phyloP scores from a whole-genome alignment of 2,113 vertebrate genomes.

The Raphicerus campestris region DNA sequence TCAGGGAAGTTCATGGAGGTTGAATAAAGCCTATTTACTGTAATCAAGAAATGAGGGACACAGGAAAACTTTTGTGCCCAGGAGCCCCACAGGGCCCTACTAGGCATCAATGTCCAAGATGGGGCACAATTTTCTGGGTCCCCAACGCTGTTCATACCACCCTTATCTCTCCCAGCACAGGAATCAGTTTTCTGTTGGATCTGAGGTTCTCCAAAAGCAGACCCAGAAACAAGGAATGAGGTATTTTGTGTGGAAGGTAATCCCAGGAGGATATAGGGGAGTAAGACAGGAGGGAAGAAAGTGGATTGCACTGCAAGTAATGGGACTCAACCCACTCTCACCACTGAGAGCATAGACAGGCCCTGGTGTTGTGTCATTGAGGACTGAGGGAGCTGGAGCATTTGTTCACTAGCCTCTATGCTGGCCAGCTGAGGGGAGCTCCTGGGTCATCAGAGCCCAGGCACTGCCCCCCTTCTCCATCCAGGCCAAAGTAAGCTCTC shows the following conservation, averaged over 20 bases:
- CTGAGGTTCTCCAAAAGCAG: neutral
- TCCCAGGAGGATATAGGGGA: neutral
- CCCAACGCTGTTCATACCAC: neutral
- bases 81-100: neutral
- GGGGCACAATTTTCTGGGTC: neutral
- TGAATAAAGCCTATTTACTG: neutral
- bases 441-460: neutral
- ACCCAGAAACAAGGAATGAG: neutral
- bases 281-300: neutral
- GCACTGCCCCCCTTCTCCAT: neutral
- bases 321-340: neutral
- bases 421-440: accelerated
- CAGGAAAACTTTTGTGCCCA: neutral
- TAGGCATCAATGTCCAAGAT: neutral
- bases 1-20: neutral
- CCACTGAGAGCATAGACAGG: neutral
- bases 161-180: neutral
- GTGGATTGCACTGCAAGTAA: neutral
- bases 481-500: neutral
- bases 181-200: neutral
- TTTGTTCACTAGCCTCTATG: neutral
- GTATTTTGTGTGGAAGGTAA: neutral
- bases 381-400: neutral
- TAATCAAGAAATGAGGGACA: neutral
- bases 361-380: neutral